Percentiles rank a stretch among this genome's conserved stretches.
Conservation (phyloP, 2,888 invertebrate species). For the Acanthosepion pharaonis region DNA sequence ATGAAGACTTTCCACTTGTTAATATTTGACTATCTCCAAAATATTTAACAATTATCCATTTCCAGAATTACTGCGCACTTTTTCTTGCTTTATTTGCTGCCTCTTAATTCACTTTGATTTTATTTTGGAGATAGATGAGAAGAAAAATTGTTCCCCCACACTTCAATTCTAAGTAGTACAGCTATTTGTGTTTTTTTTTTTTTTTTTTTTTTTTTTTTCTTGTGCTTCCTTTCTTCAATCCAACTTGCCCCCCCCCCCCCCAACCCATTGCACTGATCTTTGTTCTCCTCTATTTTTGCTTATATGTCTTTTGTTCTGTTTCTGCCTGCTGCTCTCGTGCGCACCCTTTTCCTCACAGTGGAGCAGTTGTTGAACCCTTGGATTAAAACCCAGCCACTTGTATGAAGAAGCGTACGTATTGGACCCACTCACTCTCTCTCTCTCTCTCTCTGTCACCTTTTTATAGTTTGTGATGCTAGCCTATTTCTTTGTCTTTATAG, state of each 20-base stretch:
- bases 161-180: neutral
- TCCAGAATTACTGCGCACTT: neutral
- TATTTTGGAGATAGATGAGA: neutral
- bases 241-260: neutral
- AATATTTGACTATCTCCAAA: too few relatives aligned
- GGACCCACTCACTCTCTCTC: neutral
- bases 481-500: neutral
- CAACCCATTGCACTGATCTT: neutral
- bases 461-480: neutral
- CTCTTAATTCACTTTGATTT: neutral
- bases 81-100: neutral
- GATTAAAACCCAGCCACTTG: slow-evolving; percentile 35
- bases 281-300: slow-evolving; percentile 40
- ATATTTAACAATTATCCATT: neutral
- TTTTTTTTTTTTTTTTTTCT: neutral
- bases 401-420: slow-evolving; percentile 36
- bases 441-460: neutral
- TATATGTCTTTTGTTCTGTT: slow-evolving; percentile 45
- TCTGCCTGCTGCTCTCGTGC: slow-evolving; percentile 37
- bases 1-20: too few relatives aligned
- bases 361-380: slow-evolving; percentile 42
- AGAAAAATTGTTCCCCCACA: neutral
- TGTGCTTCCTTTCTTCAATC: slow-evolving; percentile 18
- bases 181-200: neutral
- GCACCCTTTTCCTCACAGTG: slow-evolving; percentile 44